These are phyloP conservation scores for Patiria miniata DNA, from an alignment of 35 echinoderm and acorn worm genomes.

Conservation along the genomic window DNA sequence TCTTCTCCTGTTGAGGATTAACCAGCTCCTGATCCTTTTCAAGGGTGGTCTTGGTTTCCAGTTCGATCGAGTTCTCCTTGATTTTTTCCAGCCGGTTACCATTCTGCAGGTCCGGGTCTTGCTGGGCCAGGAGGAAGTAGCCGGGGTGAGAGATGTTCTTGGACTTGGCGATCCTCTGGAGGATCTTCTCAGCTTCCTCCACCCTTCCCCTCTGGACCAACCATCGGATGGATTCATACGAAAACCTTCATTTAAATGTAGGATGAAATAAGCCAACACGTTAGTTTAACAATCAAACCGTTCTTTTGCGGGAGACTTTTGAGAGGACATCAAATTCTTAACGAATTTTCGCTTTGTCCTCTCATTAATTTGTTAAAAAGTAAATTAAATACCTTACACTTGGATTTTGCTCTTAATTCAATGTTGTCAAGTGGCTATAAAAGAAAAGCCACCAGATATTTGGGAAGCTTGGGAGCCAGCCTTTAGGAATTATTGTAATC, in stretches of 20 bases:
- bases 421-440: no score
- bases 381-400: no score
- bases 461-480: no score
- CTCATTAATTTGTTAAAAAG: no score
- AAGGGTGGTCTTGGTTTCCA: background rate
- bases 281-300: no score
- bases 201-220: conserved; percentile 35
- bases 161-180: conserved; percentile 66
- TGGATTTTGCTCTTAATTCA: no score
- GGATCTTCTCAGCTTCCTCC: conserved; percentile 45
- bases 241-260: background rate
- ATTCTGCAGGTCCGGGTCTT: background rate
- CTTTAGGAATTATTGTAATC: no score
- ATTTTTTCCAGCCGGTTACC: background rate
- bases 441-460: no score
- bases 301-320: no score
- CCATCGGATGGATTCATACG: conserved; percentile 27
- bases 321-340: no score
- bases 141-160: conserved; percentile 36
- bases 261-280: background rate
- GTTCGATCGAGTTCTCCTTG: background rate
- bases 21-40: background rate
- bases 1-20: no score
- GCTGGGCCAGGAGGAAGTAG: background rate
- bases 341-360: no score